Percentiles rank a stretch among this genome's conserved stretches.
phyloP scores from a whole-genome alignment of 1,140 invertebrate species.

The Drosophila pectinifera region DNA sequence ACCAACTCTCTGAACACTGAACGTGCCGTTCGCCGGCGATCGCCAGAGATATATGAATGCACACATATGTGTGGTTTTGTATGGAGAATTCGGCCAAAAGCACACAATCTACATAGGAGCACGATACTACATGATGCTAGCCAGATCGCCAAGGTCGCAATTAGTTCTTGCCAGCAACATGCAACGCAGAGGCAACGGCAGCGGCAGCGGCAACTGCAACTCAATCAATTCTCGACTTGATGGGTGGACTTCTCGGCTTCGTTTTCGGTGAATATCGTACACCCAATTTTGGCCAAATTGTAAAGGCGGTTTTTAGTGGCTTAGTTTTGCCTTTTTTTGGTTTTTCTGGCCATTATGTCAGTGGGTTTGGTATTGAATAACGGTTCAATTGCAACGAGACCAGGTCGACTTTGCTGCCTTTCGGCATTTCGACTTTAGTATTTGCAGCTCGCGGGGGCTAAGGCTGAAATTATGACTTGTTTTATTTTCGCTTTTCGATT shows the following conservation, averaged over 20 bases:
- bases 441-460: conserved; percentile 15
- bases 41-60: conserved; percentile 4
- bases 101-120: conserved; percentile 71
- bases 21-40: conserved; percentile 27
- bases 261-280: conserved; percentile 37
- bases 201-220: conserved; percentile 34
- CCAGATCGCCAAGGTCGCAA: conserved; percentile 72
- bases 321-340: conserved; percentile 1
- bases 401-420: conserved; percentile 3
- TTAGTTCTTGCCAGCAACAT: conserved; percentile 68
- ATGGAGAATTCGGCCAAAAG: conserved; percentile 25
- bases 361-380: conserved; percentile 47
- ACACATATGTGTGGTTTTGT: neutral
- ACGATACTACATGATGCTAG: conserved; percentile 37
- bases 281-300: conserved; percentile 66
- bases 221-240: conserved; percentile 54
- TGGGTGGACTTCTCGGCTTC: conserved; percentile 26
- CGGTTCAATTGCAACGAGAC: conserved; percentile 35
- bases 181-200: conserved; percentile 14
- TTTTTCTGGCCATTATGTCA: conserved; percentile 65
- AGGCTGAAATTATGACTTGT: conserved; percentile 62
- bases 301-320: conserved; percentile 35
- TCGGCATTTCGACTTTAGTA: conserved; percentile 1
- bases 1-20: conserved; percentile 6
- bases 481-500: conserved; percentile 44